Percentiles rank a stretch among this genome's conserved stretches.
Evolutionary conservation across 1,140 invertebrate species (phyloP).

Genomic region (Brachionus manjavacas): DNA sequence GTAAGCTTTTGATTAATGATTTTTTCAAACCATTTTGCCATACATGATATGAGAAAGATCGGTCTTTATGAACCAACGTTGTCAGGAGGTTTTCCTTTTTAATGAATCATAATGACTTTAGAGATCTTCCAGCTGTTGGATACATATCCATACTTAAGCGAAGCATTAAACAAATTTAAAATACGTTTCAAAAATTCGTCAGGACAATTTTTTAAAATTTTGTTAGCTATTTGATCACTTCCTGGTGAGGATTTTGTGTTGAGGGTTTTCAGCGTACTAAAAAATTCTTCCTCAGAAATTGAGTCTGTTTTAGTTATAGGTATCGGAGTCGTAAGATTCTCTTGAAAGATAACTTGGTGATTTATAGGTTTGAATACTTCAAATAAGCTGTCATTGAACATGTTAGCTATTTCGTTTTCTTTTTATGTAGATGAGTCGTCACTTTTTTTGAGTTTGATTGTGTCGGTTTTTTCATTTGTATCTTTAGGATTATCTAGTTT

Average conservation of each 20-base stretch:
- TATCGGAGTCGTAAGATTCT: neutral
- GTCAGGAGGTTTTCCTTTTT: slow-evolving; percentile 42
- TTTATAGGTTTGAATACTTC: neutral
- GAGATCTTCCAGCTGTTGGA: slow-evolving; percentile 42
- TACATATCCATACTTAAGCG: neutral
- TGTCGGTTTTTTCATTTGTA: neutral
- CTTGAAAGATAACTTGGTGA: neutral
- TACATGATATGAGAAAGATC: slow-evolving; percentile 40
- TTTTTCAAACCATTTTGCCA: slow-evolving; percentile 42
- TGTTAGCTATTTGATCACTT: neutral
- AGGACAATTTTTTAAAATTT: slow-evolving; percentile 15
- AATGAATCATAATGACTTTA: slow-evolving; percentile 28
- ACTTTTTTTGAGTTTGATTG: neutral
- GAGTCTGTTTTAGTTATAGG: neutral
- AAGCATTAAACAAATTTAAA: neutral
- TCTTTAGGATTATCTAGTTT: neutral
- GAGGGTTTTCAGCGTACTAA: neutral
- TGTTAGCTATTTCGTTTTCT: slow-evolving; percentile 3
- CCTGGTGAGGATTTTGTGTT: neutral
- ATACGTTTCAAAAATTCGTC: neutral
- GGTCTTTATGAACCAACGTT: slow-evolving; percentile 39
- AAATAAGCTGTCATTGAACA: neutral
- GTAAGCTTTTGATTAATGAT: slow-evolving; percentile 34
- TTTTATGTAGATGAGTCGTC: neutral
- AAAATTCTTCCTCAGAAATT: neutral